phyloP scores from a whole-genome alignment of 1,140 invertebrate genomes.

The Ooceraea biroi region DNA sequence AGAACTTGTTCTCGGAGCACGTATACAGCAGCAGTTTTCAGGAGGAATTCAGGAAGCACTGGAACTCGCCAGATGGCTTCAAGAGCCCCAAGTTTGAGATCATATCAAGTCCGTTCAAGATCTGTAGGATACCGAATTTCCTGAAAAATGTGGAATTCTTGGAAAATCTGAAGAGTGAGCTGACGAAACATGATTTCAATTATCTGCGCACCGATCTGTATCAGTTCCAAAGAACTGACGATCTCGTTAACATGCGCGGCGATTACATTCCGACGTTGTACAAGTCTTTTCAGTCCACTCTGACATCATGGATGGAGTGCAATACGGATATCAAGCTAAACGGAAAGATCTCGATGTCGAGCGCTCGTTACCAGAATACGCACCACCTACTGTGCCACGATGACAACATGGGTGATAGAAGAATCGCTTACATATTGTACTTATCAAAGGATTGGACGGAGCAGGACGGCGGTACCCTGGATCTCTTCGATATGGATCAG shows the following conservation, averaged over 20 bases:
- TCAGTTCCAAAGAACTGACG: slow-evolving; percentile 90
- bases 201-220: slow-evolving; percentile 90
- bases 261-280: slow-evolving; percentile 86
- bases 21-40: slow-evolving; percentile 72
- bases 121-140: slow-evolving; percentile 88
- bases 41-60: slow-evolving; percentile 79
- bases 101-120: slow-evolving; percentile 85
- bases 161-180: slow-evolving; percentile 87
- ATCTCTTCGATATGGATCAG: slow-evolving; percentile 88
- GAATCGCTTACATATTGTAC: slow-evolving; percentile 91
- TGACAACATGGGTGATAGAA: slow-evolving; percentile 90
- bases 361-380: slow-evolving; percentile 90
- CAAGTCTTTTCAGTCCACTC: slow-evolving; percentile 87
- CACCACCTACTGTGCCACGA: slow-evolving; percentile 92
- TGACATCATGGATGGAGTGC: slow-evolving; percentile 88
- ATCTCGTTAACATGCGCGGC: slow-evolving; percentile 87
- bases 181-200: slow-evolving; percentile 87
- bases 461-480: slow-evolving; percentile 89
- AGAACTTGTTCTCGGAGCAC: slow-evolving; percentile 76
- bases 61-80: slow-evolving; percentile 76
- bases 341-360: slow-evolving; percentile 89
- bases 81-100: slow-evolving; percentile 80
- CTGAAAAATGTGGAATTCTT: slow-evolving; percentile 86
- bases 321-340: slow-evolving; percentile 88
- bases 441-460: slow-evolving; percentile 87